These are phyloP conservation scores for Clytia hemisphaerica DNA, from an alignment of 30 jellyfish, hydroid and myxozoan species.

Conservation along the genomic window DNA sequence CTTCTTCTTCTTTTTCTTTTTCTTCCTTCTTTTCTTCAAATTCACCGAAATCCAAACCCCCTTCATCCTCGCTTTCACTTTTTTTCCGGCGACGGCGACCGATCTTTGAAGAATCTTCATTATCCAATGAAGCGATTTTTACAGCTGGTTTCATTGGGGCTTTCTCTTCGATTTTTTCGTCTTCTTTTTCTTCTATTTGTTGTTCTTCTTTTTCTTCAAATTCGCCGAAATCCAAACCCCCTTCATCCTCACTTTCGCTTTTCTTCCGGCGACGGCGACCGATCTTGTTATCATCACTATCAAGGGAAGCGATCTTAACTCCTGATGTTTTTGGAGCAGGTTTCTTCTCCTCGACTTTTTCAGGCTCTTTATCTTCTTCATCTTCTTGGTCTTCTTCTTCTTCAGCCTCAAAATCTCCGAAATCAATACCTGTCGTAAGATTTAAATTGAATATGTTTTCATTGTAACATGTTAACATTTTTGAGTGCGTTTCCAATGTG, in stretches of 20 bases:
- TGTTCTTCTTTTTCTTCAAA: not conserved
- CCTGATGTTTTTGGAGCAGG: not conserved
- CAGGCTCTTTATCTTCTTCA: constrained; percentile 2
- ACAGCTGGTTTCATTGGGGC: not conserved
- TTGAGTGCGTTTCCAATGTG: too few species aligned
- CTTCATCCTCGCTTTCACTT: not conserved
- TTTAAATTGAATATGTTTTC: too few species aligned
- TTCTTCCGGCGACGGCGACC: not conserved
- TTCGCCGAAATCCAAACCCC: not conserved
- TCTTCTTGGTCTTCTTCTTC: constrained; percentile 18
- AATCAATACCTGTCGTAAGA: too few species aligned
- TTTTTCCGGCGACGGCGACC: not conserved
- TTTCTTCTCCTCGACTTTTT: constrained; percentile 28
- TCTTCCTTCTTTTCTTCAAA: not conserved
- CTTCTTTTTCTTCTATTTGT: too few species aligned
- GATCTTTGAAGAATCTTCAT: not conserved
- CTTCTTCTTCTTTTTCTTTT: constrained; percentile 3
- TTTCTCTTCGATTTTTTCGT: not conserved
- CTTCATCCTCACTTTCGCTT: not conserved
- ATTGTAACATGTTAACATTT: too few species aligned
- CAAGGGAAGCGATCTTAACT: not conserved
- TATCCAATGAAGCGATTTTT: not conserved
- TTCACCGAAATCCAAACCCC: not conserved
- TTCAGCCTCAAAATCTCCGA: too few species aligned
- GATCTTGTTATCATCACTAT: not conserved